Base-by-base conservation (phyloP, 2,888 invertebrate genomes). In the Alviniconcha strummeri region DNA sequence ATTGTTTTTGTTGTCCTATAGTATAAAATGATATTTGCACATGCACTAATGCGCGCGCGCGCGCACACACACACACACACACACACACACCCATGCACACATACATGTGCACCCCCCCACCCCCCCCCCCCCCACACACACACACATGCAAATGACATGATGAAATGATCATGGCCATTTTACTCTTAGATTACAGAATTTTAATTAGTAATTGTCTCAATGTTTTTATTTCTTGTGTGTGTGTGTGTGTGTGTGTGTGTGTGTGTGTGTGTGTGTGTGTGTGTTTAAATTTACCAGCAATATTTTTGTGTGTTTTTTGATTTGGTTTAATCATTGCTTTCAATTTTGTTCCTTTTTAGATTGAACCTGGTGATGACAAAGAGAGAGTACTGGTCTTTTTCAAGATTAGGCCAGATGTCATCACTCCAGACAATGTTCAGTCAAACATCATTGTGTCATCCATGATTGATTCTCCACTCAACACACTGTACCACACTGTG, bases 401-500 rank as follows among this genome's bases (percentile, higher is more conserved):
- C 91, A 96, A 96, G 94, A 94, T 94, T 9, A 93, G 94, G 84
- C 95, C 95, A n/a, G 94, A 94, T 36, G 94, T 94, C 13, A 94
- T 96, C 77, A 95, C 95, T 15, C 94, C 95, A 13, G 95, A 95
- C 76, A 96, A 96, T 91, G 92, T 96, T 80, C 94, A 95, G 85
- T 93, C 93, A 54, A 94, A 94, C 85, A 93, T 96, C 74, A 95
- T 95, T 89, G 95, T 96, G 8, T 95, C 95, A 5, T 95, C 96
- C 0, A 94, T 96, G 92, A 91, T 94, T 74, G 95, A 95, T 88
- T 95, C 96, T 55, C 95, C 96, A 15, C 93, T 95, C 57, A 94
- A 94, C 81, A 94, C 95, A 4, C 94, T 96, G 36, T 96, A 96
- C 90, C 95, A 96, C 91, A 94, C 95, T 67, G 93, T 96, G 60